Evolutionary conservation across 2,888 invertebrate species (phyloP), one percentile per base, ranked within the genome.

Genomic region (Homarus gammarus): DNA sequence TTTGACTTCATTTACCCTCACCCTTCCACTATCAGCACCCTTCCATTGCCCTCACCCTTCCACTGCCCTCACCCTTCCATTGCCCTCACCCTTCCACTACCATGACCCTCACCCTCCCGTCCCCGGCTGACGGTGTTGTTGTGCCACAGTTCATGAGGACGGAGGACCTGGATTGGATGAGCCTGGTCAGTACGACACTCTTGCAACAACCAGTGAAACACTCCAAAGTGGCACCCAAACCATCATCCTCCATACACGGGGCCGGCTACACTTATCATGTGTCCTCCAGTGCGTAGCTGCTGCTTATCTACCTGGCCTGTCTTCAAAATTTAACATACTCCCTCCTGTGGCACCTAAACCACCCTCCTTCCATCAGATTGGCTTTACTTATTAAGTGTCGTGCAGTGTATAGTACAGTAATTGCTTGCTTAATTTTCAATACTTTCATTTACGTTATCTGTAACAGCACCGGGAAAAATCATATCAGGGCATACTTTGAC

Each of bases 131-230:
- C 6, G 27, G 64, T 64, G 64, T 64, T 64, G 27, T 64, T 79
- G 51, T 79, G 73, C 61, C 78, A 70, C 84, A 83, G 88, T 89
- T 83, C 81, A 78, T 89, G 84, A 68, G 15, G 88, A 84, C 38
- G 68, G 88, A 89, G 78, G 88, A 82, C 33, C 68, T 89, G 83
- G 88, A 89, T 70, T 89, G 88, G 88, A 77, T 64, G 70, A 89
- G 88, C 78, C 77, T 89, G 84, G 88, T 89, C 18, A 64, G 82
- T 68, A 77, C 83, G n/a, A 84, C 83, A 12, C 64, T 79, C 33
- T 72, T 89, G 73, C 83, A 84, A n/a, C n/a, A n/a, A 51, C 84
- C 84, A 22, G 38, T 83, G 64, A 68, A 83, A 70, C 51, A 31
- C 36, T 56, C 44, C 70, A 68, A n/a, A n/a, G 68, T 77, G 51